A percentile compares a stretch with the other conserved stretches of the same genome.
Conservation (phyloP, 2,113 vertebrate species). For the Platysteira castanea region DNA sequence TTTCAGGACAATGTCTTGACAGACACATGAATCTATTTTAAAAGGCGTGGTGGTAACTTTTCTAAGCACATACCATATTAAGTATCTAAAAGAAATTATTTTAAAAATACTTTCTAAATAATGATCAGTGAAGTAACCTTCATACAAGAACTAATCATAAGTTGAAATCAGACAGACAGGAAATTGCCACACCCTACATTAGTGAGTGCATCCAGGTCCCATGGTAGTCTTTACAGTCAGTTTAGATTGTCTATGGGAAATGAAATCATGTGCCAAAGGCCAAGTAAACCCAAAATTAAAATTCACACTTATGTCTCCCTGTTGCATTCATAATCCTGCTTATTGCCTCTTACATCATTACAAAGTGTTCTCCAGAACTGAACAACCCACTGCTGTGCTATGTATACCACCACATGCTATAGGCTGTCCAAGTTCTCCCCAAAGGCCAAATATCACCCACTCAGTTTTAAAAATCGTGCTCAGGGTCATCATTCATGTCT, state of each 20-base stretch:
- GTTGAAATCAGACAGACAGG: conserved; percentile 43
- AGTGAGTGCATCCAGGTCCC: conserved; percentile 50
- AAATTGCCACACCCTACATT: conserved; percentile 45
- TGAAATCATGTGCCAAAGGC: conserved; percentile 33
- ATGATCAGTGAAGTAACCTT: background rate
- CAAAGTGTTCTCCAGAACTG: background rate
- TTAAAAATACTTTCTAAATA: background rate
- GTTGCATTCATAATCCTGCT: conserved; percentile 57
- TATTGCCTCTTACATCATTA: conserved; percentile 56
- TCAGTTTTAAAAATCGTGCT: background rate
- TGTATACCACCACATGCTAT: background rate
- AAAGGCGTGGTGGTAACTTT: background rate
- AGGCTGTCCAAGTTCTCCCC: background rate
- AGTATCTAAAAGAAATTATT: background rate
- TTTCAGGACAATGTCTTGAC: background rate
- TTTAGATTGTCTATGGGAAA: conserved; percentile 46
- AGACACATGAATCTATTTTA: background rate
- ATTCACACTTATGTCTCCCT: conserved; percentile 53
- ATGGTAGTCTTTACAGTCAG: conserved; percentile 1
- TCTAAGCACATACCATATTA: background rate
- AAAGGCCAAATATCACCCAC: background rate
- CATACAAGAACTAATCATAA: background rate
- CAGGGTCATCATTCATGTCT: background rate
- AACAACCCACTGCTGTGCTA: background rate
- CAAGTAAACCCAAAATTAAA: conserved; percentile 58